Evolutionary conservation across 2,888 invertebrate genomes (phyloP), one percentile per base, ranked within the genome.

Genomic region (Chrysomela aeneicollis): DNA sequence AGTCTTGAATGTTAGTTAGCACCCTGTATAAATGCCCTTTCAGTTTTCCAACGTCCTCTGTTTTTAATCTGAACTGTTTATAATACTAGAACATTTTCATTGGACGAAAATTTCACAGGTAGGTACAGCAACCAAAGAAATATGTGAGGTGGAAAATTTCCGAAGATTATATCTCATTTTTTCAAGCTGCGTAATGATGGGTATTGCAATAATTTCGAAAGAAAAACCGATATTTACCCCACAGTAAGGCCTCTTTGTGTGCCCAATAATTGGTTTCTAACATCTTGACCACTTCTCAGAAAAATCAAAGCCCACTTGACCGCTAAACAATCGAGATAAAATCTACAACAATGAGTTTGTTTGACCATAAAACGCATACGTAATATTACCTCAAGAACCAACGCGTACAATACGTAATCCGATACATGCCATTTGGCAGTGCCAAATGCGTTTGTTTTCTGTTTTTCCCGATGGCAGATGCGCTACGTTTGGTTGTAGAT

Each of bases 401-500:
- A 63, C 66, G 59, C 66, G 61, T 62, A 74, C 68, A 73, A 73
- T 71, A 61, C 53, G 74, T 67, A 74, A 74, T 67, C 63, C 67
- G 64, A 74, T 72, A 71, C 61, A 59, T 64, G 67, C 65, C 73
- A 73, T 72, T 73, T 73, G 72, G 66, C 68, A 64, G 68, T 68
- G 60, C 66, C 66, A 66, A 68, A 62, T 66, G 57, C 67, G 59
- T 70, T 71, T 71, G 66, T 72, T 68, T 72, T 71, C 63, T 64
- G 61, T 61, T 70, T 63, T 72, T 64, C 32, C 66, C 69, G 61
- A 63, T 63, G 59, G 72, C 73, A 74, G 74, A 74, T 74, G 73
- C 55, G 52, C 61, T 21, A 32, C 35, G 55, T 59, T 52, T 61
- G 49, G 46, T 57, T 62, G 64, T 64, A 50, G 68, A 68, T 70